Evolutionary conservation across 1,140 invertebrate species (phyloP), one percentile per base, ranked within the genome.

Genomic region (Oedothorax gibbosus): DNA sequence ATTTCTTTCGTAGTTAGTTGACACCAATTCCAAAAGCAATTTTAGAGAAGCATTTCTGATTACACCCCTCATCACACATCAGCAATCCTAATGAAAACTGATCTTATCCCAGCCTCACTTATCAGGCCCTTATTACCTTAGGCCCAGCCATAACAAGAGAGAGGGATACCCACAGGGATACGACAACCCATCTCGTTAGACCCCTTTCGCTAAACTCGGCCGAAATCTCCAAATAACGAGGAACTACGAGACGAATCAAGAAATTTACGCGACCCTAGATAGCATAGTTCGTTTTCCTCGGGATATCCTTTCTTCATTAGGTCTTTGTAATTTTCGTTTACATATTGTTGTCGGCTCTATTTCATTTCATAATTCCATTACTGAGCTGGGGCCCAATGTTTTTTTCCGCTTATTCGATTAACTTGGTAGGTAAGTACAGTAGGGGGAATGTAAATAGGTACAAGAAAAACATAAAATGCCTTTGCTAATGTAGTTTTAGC

Each of bases 191-290:
- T 77, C 75, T 77, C 75, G 75, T 77, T 77, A 77, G 75, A 77
- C 62, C 75, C 75, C 20, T 77, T 35, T 77, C 60, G 35, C 75
- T 77, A 65, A 77, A 77, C 75, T 77, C 60, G 65, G 49, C 20
- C 57, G 62, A 77, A 77, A 77, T 77, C 75, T 77, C 75, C 57
- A 77, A 77, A 77, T 77, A 77, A 77, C 75, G 75, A 77, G 75
- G 65, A 77, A 54, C 21, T 64, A 77, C 75, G 75, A 20, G 75
- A 77, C 51, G 60, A 77, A 77, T 62, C 57, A 77, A 77, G 75
- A 77, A 77, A 77, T 77, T 77, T 77, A 77, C 75, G 75, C 54
- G 51, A 62, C n/a, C 57, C 57, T 64, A 77, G 62, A 77, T 64
- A 65, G 54, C 53, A 75, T 20, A 35, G 57, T 53, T 64, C 49